phyloP scores from a whole-genome alignment of 2,888 invertebrate genomes.

The Cheilosia urbana region DNA sequence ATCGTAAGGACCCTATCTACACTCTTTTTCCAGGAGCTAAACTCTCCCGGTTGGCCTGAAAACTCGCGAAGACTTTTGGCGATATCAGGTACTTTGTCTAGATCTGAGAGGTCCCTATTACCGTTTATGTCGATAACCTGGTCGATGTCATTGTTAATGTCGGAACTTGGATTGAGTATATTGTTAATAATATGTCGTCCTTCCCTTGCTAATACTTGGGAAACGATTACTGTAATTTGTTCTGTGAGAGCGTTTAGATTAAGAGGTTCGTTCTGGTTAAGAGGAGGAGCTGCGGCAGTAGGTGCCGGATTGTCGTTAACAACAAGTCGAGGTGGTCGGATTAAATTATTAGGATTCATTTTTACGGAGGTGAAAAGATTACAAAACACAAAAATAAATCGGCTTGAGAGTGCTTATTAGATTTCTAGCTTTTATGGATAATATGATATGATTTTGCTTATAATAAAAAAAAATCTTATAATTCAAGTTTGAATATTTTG shows the following conservation, averaged over 20 bases:
- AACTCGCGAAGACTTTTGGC: too few species aligned
- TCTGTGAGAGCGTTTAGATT: constrained; percentile 3
- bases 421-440: too few species aligned
- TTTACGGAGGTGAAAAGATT: too few species aligned
- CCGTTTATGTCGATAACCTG: constrained; percentile 6
- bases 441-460: too few species aligned
- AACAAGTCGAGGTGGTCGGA: constrained; percentile 6
- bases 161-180: constrained; percentile 16
- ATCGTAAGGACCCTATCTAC: too few species aligned
- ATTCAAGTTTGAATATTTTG: too few species aligned
- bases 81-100: neutral
- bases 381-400: too few species aligned
- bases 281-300: constrained; percentile 3
- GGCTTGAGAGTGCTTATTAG: too few species aligned
- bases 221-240: constrained; percentile 15
- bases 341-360: constrained; percentile 3
- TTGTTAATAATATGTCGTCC: constrained; percentile 10
- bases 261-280: constrained; percentile 10
- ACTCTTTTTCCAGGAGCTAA: too few species aligned
- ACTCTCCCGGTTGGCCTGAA: too few species aligned
- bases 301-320: constrained; percentile 7
- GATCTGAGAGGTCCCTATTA: constrained; percentile 7
- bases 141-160: neutral
- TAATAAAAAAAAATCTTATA: too few species aligned
- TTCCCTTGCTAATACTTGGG: constrained; percentile 3